These are phyloP conservation scores for Myotis yumanensis DNA, from an alignment of 2,113 vertebrate genomes.

Conservation along the genomic window DNA sequence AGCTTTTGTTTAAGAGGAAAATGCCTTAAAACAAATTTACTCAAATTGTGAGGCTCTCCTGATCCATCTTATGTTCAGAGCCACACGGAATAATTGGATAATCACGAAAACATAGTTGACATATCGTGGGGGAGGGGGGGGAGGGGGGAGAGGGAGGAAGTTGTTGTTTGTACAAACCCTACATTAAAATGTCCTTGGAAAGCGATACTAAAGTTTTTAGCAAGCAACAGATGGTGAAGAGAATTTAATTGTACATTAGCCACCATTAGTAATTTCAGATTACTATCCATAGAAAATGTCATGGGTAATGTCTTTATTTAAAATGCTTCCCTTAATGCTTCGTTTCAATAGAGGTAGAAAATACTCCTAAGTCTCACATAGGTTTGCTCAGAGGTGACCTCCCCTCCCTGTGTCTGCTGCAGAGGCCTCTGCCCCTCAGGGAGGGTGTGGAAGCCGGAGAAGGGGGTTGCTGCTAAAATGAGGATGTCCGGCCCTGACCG, in stretches of 20 bases:
- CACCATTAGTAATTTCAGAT: not conserved
- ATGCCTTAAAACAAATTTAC: too few species aligned
- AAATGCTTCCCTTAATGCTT: not conserved
- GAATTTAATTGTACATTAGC: not conserved
- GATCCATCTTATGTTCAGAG: not conserved
- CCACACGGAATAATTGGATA: not conserved
- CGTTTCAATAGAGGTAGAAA: not conserved
- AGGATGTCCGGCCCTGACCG: too few species aligned
- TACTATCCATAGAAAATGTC: not conserved
- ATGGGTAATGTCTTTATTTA: not conserved
- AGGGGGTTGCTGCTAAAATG: not conserved
- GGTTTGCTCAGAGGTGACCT: not conserved
- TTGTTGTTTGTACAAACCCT: not conserved
- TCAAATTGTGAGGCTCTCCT: not conserved
- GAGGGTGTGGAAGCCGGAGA: fast-evolving
- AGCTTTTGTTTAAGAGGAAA: not conserved
- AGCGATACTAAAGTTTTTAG: conserved; percentile 8
- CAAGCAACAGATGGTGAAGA: conserved; percentile 37
- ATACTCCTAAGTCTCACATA: not conserved
- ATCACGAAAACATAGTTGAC: not conserved
- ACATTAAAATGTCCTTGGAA: conserved; percentile 43
- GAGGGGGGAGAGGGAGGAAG: too few species aligned
- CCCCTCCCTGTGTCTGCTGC: not conserved
- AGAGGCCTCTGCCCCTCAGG: not conserved
- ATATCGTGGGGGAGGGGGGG: fast-evolving